Evolutionary conservation across 2,888 invertebrate genomes (phyloP), one percentile per base, ranked within the genome.

Genomic region (Chrysodeixis includens): DNA sequence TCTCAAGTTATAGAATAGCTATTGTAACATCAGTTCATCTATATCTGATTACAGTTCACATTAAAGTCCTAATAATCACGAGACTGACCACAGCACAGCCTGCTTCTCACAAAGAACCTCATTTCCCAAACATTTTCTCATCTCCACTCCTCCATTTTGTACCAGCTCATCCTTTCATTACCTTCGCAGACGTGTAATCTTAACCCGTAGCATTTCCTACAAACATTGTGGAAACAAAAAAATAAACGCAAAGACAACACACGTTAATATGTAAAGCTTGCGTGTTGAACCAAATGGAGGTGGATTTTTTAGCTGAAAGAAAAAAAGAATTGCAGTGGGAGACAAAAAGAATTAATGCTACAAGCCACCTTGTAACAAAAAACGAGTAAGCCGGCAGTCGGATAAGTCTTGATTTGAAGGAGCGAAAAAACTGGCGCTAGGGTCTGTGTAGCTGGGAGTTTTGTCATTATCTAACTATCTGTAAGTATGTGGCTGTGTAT

Each of bases 271-370:
- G 81, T 76, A 76, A 76, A 83, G 80, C 73, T 81, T 78, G 80
- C 80, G 79, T 81, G 78, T 75, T 69, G 58, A 54, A 70, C 79
- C 75, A 74, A 80, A 80, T 76, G 75, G 78, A 70, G 70, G 81
- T 62, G 61, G 49, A 57, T 62, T 75, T 82, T 83, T 81, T 77
- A 77, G 71, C 76, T 60, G 64, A 73, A 71, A 61, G 62, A 73
- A 81, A 81, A 82, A 76, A 82, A 69, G 57, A 68, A 70, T 62
- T 73, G 69, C 74, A 72, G 56, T 32, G 26, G 40, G 72, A 81
- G 82, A 86, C 86, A 86, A 88, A 86, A 86, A 81, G 79, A 86
- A 86, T 84, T 85, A 87, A 84, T 84, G 83, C 77, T 74, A 71
- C 65, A 74, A 74, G 73, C 71, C 72, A 82, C 81, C 79, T 81